Conservation (phyloP, 2,797 vertebrate genomes). For the Pantherophis alleghaniensis region DNA sequence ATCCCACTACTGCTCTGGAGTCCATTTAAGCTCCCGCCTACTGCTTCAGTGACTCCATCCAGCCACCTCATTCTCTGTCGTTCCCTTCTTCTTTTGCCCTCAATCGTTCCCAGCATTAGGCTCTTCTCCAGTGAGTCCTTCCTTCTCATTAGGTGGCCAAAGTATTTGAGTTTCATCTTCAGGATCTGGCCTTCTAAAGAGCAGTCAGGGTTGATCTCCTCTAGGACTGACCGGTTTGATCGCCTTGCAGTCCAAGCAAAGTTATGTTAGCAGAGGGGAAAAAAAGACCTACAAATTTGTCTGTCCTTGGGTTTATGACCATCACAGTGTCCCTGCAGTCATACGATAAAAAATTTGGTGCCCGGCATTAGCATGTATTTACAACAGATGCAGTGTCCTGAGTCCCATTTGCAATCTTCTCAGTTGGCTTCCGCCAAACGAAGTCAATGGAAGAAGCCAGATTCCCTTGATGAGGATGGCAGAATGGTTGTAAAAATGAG, state of each 20-base stretch:
- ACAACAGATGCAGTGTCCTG: background rate
- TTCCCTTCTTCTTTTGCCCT: too few relatives aligned
- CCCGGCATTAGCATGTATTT: background rate
- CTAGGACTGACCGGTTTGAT: too few relatives aligned
- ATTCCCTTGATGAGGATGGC: background rate
- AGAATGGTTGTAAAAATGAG: background rate
- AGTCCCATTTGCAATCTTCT: background rate
- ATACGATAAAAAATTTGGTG: background rate
- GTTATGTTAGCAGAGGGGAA: background rate
- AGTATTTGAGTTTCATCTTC: too few relatives aligned
- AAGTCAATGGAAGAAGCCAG: background rate
- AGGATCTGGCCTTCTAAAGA: too few relatives aligned
- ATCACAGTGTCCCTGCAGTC: background rate
- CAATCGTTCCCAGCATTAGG: too few relatives aligned
- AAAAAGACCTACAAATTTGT: background rate
- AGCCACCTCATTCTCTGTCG: too few relatives aligned
- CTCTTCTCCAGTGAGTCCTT: too few relatives aligned
- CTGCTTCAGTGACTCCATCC: too few relatives aligned
- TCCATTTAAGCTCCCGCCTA: too few relatives aligned
- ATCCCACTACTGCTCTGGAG: too few relatives aligned
- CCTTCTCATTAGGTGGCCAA: too few relatives aligned
- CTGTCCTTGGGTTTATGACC: background rate
- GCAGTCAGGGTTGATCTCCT: too few relatives aligned
- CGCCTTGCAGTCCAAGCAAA: background rate
- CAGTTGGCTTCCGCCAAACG: background rate